Conservation (phyloP, 2,888 invertebrate genomes). For the Drosophila lutescens region DNA sequence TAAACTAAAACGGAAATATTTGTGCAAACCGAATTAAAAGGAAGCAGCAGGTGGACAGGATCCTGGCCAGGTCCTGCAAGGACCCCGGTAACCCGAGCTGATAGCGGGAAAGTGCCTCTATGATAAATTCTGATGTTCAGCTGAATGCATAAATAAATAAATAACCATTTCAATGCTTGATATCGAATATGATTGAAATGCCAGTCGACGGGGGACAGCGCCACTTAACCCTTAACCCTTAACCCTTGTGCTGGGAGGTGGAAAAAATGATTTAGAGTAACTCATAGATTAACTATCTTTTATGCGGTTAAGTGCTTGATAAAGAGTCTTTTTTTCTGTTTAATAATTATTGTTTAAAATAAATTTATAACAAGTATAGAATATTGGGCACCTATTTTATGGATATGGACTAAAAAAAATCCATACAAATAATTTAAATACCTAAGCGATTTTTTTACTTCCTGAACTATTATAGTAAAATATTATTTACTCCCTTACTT, state of each 20-base stretch:
- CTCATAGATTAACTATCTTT: neutral
- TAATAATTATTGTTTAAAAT: no score
- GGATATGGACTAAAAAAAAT: no score
- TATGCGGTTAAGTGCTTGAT: no score
- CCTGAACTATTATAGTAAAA: no score
- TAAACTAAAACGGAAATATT: slow-evolving; percentile 57
- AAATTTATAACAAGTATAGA: no score
- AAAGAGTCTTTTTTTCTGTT: no score
- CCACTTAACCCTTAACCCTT: slow-evolving; percentile 45
- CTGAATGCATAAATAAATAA: slow-evolving; percentile 59
- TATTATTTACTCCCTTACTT: no score
- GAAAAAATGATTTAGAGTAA: no score
- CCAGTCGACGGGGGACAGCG: neutral
- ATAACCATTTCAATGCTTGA: slow-evolving; percentile 45
- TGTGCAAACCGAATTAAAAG: slow-evolving; percentile 43
- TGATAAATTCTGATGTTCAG: slow-evolving; percentile 32
- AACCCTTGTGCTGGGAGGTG: slow-evolving; percentile 39
- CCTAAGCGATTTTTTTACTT: no score
- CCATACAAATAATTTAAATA: no score
- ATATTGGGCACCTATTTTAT: no score
- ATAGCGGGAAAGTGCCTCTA: neutral
- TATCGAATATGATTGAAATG: neutral
- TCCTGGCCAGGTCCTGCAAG: neutral
- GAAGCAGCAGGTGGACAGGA: slow-evolving; percentile 12
- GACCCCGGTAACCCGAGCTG: slow-evolving; percentile 4